Base-by-base conservation (phyloP, 2,888 invertebrate species). In the Drosophila hamatofila region DNA sequence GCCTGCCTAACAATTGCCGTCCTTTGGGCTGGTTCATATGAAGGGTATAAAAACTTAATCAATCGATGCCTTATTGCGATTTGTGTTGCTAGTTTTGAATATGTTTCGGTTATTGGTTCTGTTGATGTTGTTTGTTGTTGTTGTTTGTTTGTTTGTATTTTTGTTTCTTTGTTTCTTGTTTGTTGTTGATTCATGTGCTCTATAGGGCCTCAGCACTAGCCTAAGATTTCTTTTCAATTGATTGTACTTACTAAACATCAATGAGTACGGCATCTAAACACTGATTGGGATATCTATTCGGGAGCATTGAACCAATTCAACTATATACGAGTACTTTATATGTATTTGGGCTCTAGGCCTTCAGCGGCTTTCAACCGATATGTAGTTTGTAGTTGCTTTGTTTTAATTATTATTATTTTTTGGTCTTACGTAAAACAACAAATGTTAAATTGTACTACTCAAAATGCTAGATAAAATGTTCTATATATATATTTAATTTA, bases 41-140 rank as follows among this genome's bases (percentile, higher is more conserved):
- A 85, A 85, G 84, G 84, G 84, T 87, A 85, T 84, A 85, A 87
- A 87, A 85, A 85, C 84, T 80, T 75, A 75, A 60, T 68, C 44
- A 46, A 75, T 69, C 56, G 41, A 16, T 69, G 58, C 62, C 68
- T 72, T 12, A 58, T 46, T 58, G 25, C 48, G 18, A 42, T 41
- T 76, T 39, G 46, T 66, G 49, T 58, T 52, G 21, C 18, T 42
- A 18, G 18, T 27, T 25, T 33, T 48, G 9, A 30, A 11, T 60
- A 25, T 49, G 49, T 49, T 65, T 21, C 23, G 44, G 39, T 27
- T 44, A 6, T 59, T 62, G 27, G 62, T 49, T 27, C 64, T 71
- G 57, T 74, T 67, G 48, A 62, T 70, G 33, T 66, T 65, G 41
- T 63, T 61, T 66, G 42, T 42, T 74, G 39, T n/a, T n/a, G n/a